Conservation (phyloP, 2,888 invertebrate species). For the Macropis europaea region DNA sequence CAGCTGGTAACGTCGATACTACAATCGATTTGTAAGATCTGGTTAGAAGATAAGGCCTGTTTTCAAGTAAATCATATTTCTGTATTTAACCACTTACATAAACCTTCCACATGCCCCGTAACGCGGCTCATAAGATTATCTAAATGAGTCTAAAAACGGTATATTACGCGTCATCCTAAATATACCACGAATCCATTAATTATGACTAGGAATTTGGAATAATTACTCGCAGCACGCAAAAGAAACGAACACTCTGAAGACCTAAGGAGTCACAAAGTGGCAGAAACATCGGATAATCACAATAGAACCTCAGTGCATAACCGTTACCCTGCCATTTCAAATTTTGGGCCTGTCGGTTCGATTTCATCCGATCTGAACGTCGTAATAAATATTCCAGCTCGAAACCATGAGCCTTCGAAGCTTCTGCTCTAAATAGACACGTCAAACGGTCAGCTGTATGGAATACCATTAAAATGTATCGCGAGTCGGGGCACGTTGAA, state of each 20-base stretch:
- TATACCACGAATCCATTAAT: conserved; percentile 6
- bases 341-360: no score
- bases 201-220: conserved; percentile 11
- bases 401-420: background rate
- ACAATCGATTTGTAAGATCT: background rate
- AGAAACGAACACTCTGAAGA: background rate
- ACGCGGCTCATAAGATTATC: conserved; percentile 1
- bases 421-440: no score
- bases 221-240: conserved; percentile 4
- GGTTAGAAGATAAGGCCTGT: background rate
- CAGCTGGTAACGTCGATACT: background rate
- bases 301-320: no score
- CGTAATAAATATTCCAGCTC: background rate
- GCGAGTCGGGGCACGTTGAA: background rate
- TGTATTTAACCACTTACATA: conserved; percentile 1
- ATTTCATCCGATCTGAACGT: no score
- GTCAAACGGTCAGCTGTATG: no score
- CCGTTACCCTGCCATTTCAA: no score
- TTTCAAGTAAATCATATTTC: background rate
- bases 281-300: no score
- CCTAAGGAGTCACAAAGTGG: background rate
- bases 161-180: background rate
- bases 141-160: conserved; percentile 11
- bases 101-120: background rate
- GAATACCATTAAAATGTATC: background rate